phyloP scores from a whole-genome alignment of 2,797 vertebrate genomes.

The Todus mexicanus region DNA sequence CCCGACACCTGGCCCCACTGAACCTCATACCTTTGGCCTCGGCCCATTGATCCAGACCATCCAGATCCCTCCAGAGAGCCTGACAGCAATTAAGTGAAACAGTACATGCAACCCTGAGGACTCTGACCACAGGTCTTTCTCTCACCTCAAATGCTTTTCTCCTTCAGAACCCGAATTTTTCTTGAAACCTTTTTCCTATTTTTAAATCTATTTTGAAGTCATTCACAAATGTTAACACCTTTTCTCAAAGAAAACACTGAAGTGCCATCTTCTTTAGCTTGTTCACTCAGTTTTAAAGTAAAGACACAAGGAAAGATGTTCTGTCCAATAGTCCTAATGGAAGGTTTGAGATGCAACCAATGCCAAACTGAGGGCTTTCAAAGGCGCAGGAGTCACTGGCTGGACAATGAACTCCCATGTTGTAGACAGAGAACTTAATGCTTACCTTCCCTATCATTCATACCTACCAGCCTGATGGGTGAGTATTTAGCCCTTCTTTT shows the following conservation, averaged over 20 bases:
- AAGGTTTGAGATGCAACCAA: not conserved
- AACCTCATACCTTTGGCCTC: not conserved
- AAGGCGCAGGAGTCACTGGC: not conserved
- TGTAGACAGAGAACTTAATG: not conserved
- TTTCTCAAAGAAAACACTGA: not conserved
- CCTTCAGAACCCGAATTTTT: not conserved
- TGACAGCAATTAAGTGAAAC: not conserved
- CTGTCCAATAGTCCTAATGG: not conserved
- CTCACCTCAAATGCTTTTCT: not conserved
- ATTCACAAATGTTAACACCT: not conserved
- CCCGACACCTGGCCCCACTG: not conserved
- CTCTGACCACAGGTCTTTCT: not conserved
- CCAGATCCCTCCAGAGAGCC: not conserved
- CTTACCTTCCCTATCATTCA: not conserved
- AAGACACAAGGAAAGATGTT: not conserved
- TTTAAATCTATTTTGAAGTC: not conserved
- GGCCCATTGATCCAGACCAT: not conserved
- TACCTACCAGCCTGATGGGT: not conserved
- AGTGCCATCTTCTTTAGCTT: not conserved
- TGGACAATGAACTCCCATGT: not conserved
- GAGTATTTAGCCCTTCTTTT: not conserved
- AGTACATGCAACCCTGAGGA: not conserved
- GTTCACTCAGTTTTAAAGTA: not conserved
- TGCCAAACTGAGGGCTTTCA: not conserved
- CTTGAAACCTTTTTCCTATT: not conserved